These are phyloP conservation scores for Turnix velox DNA, from an alignment of 2,113 vertebrate species.

Conservation along the genomic window DNA sequence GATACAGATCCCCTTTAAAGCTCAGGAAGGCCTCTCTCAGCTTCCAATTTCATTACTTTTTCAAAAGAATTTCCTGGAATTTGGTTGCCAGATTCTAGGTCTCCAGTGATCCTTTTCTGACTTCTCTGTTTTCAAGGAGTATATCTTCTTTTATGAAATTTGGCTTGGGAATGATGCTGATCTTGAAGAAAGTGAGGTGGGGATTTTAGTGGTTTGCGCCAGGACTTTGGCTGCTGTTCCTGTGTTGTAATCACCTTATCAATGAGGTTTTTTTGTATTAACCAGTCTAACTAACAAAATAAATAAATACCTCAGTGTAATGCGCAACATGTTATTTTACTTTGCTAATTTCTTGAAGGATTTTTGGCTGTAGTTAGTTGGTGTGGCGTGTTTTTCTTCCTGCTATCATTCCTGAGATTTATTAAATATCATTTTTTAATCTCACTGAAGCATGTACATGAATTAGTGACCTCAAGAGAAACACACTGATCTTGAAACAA, in stretches of 20 bases:
- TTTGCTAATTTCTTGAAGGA: conserved; percentile 1
- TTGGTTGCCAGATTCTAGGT: conserved; percentile 11
- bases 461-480: not conserved
- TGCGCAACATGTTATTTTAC: not conserved
- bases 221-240: conserved; percentile 26
- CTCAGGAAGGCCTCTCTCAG: not conserved
- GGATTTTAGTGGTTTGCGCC: conserved; percentile 5
- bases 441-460: not conserved
- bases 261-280: conserved; percentile 23
- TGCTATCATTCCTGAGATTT: not conserved
- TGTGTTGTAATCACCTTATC: conserved; percentile 55
- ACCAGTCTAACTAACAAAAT: conserved; percentile 23
- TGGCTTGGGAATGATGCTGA: conserved; percentile 37
- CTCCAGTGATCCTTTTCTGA: conserved; percentile 32
- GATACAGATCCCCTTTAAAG: not conserved
- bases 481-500: not conserved
- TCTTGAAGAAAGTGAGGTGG: conserved; percentile 33
- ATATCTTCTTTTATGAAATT: conserved; percentile 40
- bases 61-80: conserved; percentile 45
- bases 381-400: not conserved
- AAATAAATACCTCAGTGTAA: conserved; percentile 12
- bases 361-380: conserved; percentile 6
- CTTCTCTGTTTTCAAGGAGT: conserved; percentile 41
- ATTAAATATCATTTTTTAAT: conserved; percentile 12
- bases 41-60: conserved; percentile 33